Evolutionary conservation across 2,888 invertebrate genomes (phyloP), one percentile per base, ranked within the genome.

Genomic region (Amblyjoppa proteus): DNA sequence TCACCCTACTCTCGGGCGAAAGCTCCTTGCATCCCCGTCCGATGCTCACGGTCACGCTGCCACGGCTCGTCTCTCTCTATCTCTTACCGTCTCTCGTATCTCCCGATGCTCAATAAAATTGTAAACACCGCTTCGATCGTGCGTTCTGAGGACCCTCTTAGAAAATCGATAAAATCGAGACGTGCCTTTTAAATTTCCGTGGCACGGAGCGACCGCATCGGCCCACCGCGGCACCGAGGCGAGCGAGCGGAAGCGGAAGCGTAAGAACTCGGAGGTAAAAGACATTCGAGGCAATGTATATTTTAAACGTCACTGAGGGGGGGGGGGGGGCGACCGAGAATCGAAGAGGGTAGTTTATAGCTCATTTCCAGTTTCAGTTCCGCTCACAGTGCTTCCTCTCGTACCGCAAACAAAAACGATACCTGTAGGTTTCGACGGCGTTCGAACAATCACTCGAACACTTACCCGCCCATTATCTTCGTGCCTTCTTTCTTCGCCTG

Each of bases 121-220:
- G 86, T 84, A 84, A 87, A 84, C 86, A 86, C 84, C 86, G 69
- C 79, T 66, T 84, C 76, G 78, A 84, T 86, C 81, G 81, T 81
- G 78, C 74, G 45, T 73, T 38, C 45, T 41, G 20, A 69, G 56
- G 28, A 71, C n/a, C 31, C 61, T 75, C 51, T 81, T n/a, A 25
- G 20, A 61, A 74, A 83, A 70, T 83, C 78, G 78, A 79, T 83
- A 76, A 83, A 79, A 69, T 78, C 31, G 69, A 69, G 38, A 28
- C 38, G 41, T 28, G 25, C 49, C 58, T 81, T 38, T 9, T 51
- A 76, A 69, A 41, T 77, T 68, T 41, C 77, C 13, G 53, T 34
- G 28, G 53, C 68, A 31, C 38, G 28, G 25, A 41, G 41, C 51
- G 20, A 49, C 20, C 53, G 38, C 31, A 51, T 20, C 13, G 13